Conservation (phyloP, 2,797 vertebrate genomes). For the Anguilla anguilla region DNA sequence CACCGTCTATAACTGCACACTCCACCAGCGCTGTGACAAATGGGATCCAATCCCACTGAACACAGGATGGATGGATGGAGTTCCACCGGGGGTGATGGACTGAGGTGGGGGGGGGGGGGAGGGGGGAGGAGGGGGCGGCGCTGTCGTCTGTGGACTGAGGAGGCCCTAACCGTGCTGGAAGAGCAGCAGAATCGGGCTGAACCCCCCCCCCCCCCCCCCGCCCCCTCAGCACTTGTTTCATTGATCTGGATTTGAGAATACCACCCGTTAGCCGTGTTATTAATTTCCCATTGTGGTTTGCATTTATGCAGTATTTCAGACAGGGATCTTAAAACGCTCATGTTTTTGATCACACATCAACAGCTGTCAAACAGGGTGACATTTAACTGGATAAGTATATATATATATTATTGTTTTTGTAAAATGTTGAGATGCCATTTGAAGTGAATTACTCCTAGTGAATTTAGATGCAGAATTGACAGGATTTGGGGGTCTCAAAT, state of each 20-base stretch:
- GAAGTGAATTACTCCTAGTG: background rate
- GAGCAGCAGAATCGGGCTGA: background rate
- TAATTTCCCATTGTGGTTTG: background rate
- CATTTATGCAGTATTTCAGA: background rate
- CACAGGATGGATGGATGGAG: conserved; percentile 16
- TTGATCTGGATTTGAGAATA: background rate
- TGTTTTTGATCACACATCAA: background rate
- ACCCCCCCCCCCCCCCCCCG: too few species aligned
- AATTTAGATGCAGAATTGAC: background rate
- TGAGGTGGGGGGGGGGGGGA: background rate
- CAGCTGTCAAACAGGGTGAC: background rate
- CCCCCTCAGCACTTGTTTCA: background rate
- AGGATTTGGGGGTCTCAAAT: background rate
- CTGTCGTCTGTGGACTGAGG: background rate
- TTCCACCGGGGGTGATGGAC: background rate
- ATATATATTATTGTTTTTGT: background rate
- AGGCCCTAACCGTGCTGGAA: background rate
- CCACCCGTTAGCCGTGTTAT: background rate
- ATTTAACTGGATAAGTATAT: background rate
- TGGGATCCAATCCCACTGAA: conserved; percentile 36
- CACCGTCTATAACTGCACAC: conserved; percentile 48
- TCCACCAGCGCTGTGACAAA: conserved; percentile 59
- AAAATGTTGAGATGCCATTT: background rate
- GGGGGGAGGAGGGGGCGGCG: background rate
- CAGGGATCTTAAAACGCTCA: background rate